phyloP scores from a whole-genome alignment of 2,113 vertebrate genomes.

The Hystrix cristata region DNA sequence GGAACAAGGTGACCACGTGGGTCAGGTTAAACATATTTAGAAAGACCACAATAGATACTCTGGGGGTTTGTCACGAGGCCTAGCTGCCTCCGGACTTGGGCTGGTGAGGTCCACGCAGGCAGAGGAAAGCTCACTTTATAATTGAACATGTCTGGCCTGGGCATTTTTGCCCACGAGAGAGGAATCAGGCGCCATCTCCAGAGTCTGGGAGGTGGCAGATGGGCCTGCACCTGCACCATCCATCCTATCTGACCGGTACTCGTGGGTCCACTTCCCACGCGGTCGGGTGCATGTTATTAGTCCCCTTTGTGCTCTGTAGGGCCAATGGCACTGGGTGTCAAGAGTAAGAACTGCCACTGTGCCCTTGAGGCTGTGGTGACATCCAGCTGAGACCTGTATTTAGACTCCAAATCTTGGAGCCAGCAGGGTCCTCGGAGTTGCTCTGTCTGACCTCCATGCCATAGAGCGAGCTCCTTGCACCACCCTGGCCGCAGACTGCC shows the following conservation, averaged over 20 bases:
- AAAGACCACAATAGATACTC: not conserved
- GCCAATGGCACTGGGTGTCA: not conserved
- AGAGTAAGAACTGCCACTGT: not conserved
- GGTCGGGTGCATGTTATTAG: not conserved
- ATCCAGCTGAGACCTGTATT: not conserved
- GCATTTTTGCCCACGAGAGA: not conserved
- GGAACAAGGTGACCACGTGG: not conserved
- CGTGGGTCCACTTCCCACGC: not conserved
- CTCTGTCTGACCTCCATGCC: not conserved
- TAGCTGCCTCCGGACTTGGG: too few species aligned
- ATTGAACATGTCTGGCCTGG: not conserved
- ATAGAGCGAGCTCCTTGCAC: not conserved
- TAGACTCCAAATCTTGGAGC: not conserved
- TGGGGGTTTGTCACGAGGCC: not conserved
- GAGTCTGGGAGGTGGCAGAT: not conserved
- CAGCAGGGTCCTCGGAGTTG: not conserved
- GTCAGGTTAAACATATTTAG: not conserved
- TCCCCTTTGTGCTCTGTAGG: not conserved
- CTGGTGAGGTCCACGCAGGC: not conserved
- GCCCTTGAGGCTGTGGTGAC: not conserved
- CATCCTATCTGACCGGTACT: too few species aligned
- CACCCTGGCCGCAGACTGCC: rapidly evolving
- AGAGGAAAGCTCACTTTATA: not conserved
- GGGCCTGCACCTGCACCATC: not conserved
- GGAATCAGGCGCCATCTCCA: not conserved